Evolutionary conservation across 2,113 vertebrate genomes (phyloP).

Genomic region (Chloebia gouldiae): DNA sequence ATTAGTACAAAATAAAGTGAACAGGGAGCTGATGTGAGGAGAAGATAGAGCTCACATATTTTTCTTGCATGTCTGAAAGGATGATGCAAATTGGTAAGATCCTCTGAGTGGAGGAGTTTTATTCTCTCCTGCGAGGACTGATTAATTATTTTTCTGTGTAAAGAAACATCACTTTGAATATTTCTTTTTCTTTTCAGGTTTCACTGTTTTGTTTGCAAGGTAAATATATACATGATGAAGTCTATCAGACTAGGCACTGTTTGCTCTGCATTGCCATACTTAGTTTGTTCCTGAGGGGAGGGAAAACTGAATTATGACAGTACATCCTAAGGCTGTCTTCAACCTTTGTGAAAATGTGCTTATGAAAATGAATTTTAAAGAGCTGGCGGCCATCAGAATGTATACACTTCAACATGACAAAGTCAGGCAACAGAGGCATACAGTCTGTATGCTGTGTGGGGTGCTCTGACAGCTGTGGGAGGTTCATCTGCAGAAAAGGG

Average conservation of each 20-base stretch:
- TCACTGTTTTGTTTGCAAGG: not conserved
- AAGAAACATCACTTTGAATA: not conserved
- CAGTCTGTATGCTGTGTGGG: not conserved
- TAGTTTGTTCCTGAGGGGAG: not conserved
- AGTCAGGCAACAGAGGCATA: not conserved
- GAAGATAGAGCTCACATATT: not conserved
- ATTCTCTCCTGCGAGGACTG: not conserved
- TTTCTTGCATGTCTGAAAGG: not conserved
- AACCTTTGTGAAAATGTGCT: not conserved
- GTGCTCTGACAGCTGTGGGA: not conserved
- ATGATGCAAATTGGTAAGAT: not conserved
- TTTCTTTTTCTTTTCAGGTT: not conserved
- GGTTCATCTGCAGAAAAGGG: not conserved
- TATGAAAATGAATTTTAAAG: not conserved
- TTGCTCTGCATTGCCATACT: not conserved
- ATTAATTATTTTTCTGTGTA: not conserved
- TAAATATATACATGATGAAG: not conserved
- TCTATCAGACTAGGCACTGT: not conserved
- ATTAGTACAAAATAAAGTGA: not conserved
- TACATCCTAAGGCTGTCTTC: not conserved
- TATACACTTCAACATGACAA: not conserved
- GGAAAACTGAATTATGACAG: not conserved
- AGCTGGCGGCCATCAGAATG: not conserved
- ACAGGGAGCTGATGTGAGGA: not conserved
- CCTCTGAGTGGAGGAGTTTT: not conserved